Conservation (phyloP, 1,140 invertebrate species). For the Bilobella aurantiaca region DNA sequence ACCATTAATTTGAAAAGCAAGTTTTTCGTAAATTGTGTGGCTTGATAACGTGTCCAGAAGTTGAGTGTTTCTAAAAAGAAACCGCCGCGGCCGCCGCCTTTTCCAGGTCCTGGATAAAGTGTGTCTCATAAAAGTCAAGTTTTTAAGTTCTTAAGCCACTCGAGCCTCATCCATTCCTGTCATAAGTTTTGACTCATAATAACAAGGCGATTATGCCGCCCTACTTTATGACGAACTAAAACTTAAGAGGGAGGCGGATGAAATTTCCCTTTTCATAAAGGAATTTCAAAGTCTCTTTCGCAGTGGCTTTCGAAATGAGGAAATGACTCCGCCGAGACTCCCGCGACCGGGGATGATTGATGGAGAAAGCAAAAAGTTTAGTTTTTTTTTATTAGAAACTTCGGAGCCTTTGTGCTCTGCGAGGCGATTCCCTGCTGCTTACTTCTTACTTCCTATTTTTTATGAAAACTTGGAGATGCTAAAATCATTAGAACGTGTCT, state of each 20-base stretch:
- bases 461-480: neutral
- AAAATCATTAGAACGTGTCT: neutral
- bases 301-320: too few relatives aligned
- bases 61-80: too few relatives aligned
- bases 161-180: neutral
- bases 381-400: neutral
- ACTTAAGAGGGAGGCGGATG: neutral
- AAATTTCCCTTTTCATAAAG: neutral
- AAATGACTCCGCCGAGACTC: neutral
- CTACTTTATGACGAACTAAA: neutral
- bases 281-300: neutral
- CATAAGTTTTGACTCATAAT: neutral
- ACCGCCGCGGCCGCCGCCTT: too few relatives aligned
- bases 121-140: neutral
- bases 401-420: too few relatives aligned
- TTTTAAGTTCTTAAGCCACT: neutral
- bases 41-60: too few relatives aligned
- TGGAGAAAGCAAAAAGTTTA: slow-evolving; percentile 4
- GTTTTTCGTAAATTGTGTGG: too few relatives aligned
- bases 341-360: neutral
- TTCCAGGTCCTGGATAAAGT: neutral
- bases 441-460: neutral
- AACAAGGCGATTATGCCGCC: neutral
- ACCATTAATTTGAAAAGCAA: too few relatives aligned
- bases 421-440: too few relatives aligned